Conservation (phyloP, 2,113 vertebrate genomes). For the Thermophis baileyi region DNA sequence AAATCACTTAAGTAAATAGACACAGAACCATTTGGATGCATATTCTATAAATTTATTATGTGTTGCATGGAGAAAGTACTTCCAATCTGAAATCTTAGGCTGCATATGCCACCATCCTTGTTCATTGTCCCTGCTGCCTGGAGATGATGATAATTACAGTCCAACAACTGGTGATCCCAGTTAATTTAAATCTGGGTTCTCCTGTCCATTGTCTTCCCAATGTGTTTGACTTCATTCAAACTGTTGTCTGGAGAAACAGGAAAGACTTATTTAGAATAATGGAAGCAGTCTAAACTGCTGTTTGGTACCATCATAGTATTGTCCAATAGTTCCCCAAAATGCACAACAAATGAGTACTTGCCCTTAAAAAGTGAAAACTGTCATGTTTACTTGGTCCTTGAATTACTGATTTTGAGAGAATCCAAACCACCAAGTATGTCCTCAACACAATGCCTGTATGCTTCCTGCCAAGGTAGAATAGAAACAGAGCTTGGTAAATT, state of each 20-base stretch:
- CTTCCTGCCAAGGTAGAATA: background rate
- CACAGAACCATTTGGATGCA: background rate
- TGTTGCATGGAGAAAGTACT: background rate
- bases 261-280: background rate
- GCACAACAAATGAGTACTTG: background rate
- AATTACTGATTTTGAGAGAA: background rate
- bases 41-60: background rate
- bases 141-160: background rate
- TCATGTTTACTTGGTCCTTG: background rate
- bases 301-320: background rate
- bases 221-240: background rate
- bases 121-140: background rate
- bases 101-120: background rate
- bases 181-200: background rate
- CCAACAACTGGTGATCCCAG: background rate
- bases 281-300: background rate
- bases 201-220: background rate
- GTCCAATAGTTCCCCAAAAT: background rate
- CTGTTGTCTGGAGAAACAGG: background rate
- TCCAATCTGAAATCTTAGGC: background rate
- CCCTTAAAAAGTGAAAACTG: background rate
- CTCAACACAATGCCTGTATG: background rate
- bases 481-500: background rate
- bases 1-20: background rate
- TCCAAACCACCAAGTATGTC: conserved; percentile 27